Evolutionary conservation across 2,113 vertebrate species (phyloP).

Genomic region (Osmerus eperlanus): DNA sequence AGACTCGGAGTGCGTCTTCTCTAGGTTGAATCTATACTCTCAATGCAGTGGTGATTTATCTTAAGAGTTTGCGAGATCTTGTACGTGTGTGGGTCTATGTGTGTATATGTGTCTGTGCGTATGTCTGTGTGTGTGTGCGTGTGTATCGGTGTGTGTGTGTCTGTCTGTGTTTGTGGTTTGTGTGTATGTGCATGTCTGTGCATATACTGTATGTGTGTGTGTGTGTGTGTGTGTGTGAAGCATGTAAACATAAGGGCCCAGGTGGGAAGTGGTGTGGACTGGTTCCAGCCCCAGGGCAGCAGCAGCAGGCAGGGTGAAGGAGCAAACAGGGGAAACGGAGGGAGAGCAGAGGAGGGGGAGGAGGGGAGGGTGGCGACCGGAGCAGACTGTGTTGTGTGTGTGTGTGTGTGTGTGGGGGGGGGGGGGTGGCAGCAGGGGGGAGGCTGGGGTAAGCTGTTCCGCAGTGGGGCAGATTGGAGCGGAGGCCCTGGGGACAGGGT

Average conservation of each 20-base stretch:
- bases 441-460: not conserved
- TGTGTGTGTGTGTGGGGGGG: too few species aligned
- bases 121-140: too few species aligned
- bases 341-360: not conserved
- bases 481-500: too few species aligned
- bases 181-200: constrained; percentile 1
- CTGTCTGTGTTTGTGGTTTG: too few species aligned
- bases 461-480: too few species aligned
- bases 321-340: not conserved
- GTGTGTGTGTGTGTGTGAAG: not conserved
- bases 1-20: not conserved
- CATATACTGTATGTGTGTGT: not conserved
- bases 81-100: too few species aligned
- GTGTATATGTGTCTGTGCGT: too few species aligned
- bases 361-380: too few species aligned
- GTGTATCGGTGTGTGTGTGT: too few species aligned
- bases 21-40: constrained; percentile 17
- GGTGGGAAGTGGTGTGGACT: not conserved
- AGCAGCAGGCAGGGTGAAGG: not conserved
- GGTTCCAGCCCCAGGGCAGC: not conserved
- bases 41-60: too few species aligned
- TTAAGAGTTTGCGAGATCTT: too few species aligned
- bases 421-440: not conserved
- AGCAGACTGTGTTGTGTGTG: too few species aligned
- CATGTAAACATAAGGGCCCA: not conserved